phyloP scores from a whole-genome alignment of 2,113 vertebrate genomes.

The Loxodonta africana region DNA sequence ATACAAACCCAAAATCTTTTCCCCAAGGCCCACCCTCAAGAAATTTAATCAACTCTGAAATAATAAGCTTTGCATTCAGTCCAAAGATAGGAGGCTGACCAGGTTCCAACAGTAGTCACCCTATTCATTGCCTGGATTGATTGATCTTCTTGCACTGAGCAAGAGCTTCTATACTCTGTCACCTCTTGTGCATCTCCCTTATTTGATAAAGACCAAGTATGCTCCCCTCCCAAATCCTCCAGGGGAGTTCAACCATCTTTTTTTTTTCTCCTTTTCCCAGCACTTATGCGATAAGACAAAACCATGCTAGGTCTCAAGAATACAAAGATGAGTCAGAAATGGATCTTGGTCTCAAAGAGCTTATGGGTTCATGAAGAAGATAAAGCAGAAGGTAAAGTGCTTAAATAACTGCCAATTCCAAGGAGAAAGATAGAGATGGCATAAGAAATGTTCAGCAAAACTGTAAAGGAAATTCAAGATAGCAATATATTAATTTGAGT shows the following conservation, averaged over 20 bases:
- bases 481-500: slow-evolving; percentile 23
- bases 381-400: background rate
- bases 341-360: background rate
- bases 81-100: background rate
- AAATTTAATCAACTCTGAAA: background rate
- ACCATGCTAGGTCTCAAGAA: background rate
- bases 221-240: background rate
- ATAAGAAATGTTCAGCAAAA: slow-evolving; percentile 17
- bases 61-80: background rate
- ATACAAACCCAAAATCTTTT: background rate
- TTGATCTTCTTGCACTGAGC: background rate
- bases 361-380: background rate
- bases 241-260: background rate
- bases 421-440: background rate
- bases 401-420: background rate
- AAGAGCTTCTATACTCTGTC: background rate
- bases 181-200: background rate
- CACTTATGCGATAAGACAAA: background rate
- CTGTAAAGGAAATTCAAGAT: background rate
- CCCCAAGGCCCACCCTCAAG: background rate
- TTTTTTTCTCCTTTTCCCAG: background rate
- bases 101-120: background rate
- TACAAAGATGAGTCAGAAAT: background rate
- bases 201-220: background rate
- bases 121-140: background rate